Evolutionary conservation across 2,888 invertebrate species (phyloP).

Genomic region (Tenthredo distinguenda): DNA sequence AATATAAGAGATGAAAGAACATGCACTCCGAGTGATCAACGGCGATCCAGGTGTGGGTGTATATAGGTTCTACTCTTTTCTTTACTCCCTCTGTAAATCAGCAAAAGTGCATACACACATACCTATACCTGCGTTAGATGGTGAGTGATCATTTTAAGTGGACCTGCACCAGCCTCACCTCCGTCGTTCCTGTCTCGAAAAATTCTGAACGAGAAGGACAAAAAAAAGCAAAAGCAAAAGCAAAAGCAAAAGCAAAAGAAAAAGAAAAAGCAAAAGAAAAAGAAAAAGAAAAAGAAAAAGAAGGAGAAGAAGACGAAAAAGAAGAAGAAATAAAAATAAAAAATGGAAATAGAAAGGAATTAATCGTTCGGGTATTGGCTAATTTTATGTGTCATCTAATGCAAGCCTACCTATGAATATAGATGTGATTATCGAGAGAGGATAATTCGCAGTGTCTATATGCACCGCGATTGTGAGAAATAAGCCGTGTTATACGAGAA

Average conservation of each 20-base stretch:
- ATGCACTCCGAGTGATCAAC: conserved; percentile 38
- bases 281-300: no score
- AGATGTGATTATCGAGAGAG: neutral
- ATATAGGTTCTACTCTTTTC: neutral
- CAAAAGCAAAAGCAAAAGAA: no score
- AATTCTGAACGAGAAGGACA: no score
- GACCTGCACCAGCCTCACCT: neutral
- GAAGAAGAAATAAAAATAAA: neutral
- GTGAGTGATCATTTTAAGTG: conserved; percentile 34
- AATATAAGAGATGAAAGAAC: neutral
- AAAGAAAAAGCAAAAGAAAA: no score
- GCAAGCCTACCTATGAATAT: neutral
- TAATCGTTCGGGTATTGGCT: neutral
- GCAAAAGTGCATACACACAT: conserved; percentile 18
- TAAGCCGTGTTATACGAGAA: neutral
- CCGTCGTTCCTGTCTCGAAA: neutral
- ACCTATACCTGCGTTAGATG: neutral
- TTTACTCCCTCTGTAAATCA: conserved; percentile 18
- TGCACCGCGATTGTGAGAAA: neutral
- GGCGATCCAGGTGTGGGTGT: neutral
- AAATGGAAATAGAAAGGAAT: neutral
- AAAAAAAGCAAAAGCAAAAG: no score
- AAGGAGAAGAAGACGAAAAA: neutral
- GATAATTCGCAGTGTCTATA: neutral
- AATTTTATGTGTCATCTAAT: neutral